These are phyloP conservation scores for Diorhabda sublineata DNA, from an alignment of 1,140 invertebrate species.

Conservation along the genomic window DNA sequence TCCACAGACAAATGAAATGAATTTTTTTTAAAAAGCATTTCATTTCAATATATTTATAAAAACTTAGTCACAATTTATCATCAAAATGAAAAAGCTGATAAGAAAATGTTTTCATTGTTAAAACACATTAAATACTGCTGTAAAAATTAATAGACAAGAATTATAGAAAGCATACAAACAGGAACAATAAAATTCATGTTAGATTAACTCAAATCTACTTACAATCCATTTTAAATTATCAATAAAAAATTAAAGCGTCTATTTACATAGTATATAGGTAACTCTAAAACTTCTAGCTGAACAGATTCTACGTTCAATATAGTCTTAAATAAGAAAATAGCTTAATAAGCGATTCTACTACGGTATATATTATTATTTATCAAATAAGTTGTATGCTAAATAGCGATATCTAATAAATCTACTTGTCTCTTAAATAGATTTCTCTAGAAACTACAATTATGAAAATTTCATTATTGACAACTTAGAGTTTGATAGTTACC, in stretches of 20 bases:
- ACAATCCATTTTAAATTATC: neutral
- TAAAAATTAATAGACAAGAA: no score
- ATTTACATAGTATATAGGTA: no score
- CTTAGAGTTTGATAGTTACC: slow-evolving; percentile 28
- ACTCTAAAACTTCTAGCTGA: neutral
- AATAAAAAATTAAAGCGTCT: no score
- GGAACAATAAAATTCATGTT: neutral
- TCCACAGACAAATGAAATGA: no score
- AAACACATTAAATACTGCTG: no score
- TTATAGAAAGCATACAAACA: no score
- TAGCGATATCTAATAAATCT: slow-evolving; percentile 11
- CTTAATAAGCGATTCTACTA: neutral
- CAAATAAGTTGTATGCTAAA: slow-evolving; percentile 4
- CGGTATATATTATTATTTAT: neutral
- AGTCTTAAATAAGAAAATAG: slow-evolving; percentile 5
- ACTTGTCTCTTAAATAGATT: slow-evolving; percentile 28
- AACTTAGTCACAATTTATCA: no score
- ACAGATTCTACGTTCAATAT: slow-evolving; percentile 10
- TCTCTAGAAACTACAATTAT: slow-evolving; percentile 16
- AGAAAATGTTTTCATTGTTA: no score
- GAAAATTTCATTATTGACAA: slow-evolving; percentile 4
- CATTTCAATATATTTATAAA: no score
- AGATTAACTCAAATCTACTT: neutral
- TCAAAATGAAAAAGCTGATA: no score
- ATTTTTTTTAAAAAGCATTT: no score